Base-by-base conservation (phyloP, 2,888 invertebrate species). In the Glaucopsyche alexis region DNA sequence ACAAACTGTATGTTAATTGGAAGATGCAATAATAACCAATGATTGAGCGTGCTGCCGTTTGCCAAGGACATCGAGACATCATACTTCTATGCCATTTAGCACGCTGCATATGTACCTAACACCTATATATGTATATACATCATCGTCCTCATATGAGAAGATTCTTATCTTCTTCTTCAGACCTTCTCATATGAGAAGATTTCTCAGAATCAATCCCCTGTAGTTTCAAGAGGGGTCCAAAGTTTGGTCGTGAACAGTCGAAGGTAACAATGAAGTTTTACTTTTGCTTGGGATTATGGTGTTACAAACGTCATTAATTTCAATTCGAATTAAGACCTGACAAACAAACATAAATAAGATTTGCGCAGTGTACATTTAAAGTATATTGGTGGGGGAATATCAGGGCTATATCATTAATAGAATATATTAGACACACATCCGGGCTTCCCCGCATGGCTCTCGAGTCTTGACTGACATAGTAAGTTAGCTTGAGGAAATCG, bases 11-110 rank as follows among this genome's bases (percentile, higher is more conserved):
- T 66, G 40, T 66, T n/a, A 40, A 66, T 66, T 42, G 66, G 42
- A 42, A 66, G 40, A 40, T 42, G 42, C 66, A 66, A 66, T 66
- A 66, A 42, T 9, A 66, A 9, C 66, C 42, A 40, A 42, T 42
- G n/a, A 72, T 38, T 66, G n/a, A 67, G 49, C 42, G 38, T 7
- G 60, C 38, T 9, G 7, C 29, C 60, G 38, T 5, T 19, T 16
- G 19, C 19, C 55, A 11, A 60, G 13, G 60, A 60, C 38, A 60
- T 55, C 13, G 7, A 2, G 11, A 55, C 19, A n/a, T 42, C 42
- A 7, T 42, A 8, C 8, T 42, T 7, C 8, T 5, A 55, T 9
- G 19, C 9, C 9, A 8, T 14, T 19, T 55, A 55, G 2, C 55
- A 19, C 11, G 9, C 4, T 55, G 9, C 16, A 11, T 55, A 5